These are phyloP conservation scores for Drosophila sturtevanti DNA, from an alignment of 1,140 invertebrate species.

Conservation along the genomic window DNA sequence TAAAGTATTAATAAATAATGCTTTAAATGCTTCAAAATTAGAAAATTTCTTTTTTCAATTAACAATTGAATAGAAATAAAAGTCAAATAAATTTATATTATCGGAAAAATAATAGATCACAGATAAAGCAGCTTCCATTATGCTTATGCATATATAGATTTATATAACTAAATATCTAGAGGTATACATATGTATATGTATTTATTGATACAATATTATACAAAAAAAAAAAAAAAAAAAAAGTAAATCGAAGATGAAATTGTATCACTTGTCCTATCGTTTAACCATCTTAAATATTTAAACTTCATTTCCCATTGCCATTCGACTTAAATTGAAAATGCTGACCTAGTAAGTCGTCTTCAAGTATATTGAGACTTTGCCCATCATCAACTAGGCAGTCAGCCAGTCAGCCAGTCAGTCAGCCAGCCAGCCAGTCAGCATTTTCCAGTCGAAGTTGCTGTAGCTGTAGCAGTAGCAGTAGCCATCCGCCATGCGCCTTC, in stretches of 20 bases:
- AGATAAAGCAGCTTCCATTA: no score
- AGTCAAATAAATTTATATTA: no score
- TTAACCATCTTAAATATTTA: constrained; percentile 54
- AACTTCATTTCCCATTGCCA: constrained; percentile 35
- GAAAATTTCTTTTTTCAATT: no score
- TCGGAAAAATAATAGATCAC: no score
- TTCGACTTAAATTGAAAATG: constrained; percentile 39
- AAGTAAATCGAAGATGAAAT: neutral
- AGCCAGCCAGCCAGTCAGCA: neutral
- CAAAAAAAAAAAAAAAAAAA: constrained; percentile 18
- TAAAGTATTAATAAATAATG: no score
- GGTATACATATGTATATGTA: neutral
- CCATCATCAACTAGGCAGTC: neutral
- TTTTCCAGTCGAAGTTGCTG: no score
- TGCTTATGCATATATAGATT: no score
- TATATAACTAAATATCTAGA: no score
- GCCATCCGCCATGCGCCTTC: constrained; percentile 33
- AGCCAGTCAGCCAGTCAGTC: neutral
- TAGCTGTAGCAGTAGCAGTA: constrained; percentile 3
- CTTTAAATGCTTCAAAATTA: no score
- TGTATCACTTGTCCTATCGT: constrained; percentile 15
- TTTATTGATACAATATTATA: constrained; percentile 38
- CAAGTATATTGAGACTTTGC: constrained; percentile 1
- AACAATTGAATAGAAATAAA: no score
- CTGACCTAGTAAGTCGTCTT: constrained; percentile 49